Percentiles rank a stretch among this genome's conserved stretches.
phyloP scores from a whole-genome alignment of 2,888 invertebrate species.

The Thymelicus sylvestris region DNA sequence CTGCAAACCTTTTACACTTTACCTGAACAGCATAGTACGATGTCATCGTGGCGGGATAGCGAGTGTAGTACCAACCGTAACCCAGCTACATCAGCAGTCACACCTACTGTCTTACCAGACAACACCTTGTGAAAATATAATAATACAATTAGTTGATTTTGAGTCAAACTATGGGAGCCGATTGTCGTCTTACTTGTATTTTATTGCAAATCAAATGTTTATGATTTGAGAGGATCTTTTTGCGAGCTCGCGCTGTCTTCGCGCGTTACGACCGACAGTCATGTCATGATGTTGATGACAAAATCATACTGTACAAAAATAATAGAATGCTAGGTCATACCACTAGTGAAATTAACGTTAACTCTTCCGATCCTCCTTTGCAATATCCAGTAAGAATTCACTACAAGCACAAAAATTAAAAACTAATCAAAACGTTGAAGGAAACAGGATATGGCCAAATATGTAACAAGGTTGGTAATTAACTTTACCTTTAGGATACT shows the following conservation, averaged over 20 bases:
- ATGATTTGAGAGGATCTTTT: slow-evolving; percentile 71
- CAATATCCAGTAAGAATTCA: slow-evolving; percentile 60
- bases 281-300: slow-evolving; percentile 67
- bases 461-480: slow-evolving; percentile 40
- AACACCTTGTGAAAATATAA: slow-evolving; percentile 85
- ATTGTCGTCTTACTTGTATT: slow-evolving; percentile 61
- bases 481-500: slow-evolving; percentile 65
- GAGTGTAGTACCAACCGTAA: slow-evolving; percentile 76
- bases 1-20: slow-evolving; percentile 81
- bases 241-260: slow-evolving; percentile 68
- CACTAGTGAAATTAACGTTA: slow-evolving; percentile 68
- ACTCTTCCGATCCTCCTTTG: slow-evolving; percentile 71
- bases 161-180: slow-evolving; percentile 76
- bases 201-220: slow-evolving; percentile 65
- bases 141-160: slow-evolving; percentile 84
- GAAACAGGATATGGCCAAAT: slow-evolving; percentile 64
- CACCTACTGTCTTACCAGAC: slow-evolving; percentile 85
- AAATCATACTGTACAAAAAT: slow-evolving; percentile 63
- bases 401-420: slow-evolving; percentile 72
- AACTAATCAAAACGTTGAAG: slow-evolving; percentile 62
- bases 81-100: slow-evolving; percentile 78
- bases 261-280: slow-evolving; percentile 65
- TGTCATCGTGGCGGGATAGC: slow-evolving; percentile 70
- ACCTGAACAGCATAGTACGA: slow-evolving; percentile 70
- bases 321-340: slow-evolving; percentile 70